Conservation (phyloP, 2,888 invertebrate genomes). For the Nephrotoma guestfalica region DNA sequence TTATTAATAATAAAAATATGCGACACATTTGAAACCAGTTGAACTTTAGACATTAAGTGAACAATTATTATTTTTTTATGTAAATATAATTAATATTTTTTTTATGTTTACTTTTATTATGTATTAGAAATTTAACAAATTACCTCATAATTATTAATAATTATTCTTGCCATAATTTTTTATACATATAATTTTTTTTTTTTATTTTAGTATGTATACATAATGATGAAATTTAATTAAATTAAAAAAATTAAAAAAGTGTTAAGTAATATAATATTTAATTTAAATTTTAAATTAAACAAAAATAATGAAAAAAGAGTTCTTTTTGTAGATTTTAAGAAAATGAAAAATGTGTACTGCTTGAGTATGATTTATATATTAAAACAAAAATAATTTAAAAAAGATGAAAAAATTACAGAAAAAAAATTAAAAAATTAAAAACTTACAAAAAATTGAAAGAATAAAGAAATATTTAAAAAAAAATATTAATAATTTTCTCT, state of each 20-base stretch:
- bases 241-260: neutral
- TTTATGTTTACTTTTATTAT: neutral
- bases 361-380: conserved; percentile 9
- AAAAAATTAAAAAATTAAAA: neutral
- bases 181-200: neutral
- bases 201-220: neutral
- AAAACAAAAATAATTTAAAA: neutral
- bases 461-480: neutral
- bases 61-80: neutral
- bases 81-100: neutral
- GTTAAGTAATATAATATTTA: neutral
- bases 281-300: neutral
- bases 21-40: neutral
- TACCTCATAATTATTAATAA: neutral
- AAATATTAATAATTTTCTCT: neutral
- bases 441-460: neutral
- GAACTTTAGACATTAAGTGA: neutral
- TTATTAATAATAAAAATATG: neutral
- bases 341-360: conserved; percentile 7
- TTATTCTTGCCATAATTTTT: neutral
- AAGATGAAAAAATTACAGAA: neutral
- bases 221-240: neutral
- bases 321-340: neutral
- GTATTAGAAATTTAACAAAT: neutral
- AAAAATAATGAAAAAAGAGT: neutral